Evolutionary conservation across 2,797 vertebrate species (phyloP).

Genomic region (Sebastes wilsoni): DNA sequence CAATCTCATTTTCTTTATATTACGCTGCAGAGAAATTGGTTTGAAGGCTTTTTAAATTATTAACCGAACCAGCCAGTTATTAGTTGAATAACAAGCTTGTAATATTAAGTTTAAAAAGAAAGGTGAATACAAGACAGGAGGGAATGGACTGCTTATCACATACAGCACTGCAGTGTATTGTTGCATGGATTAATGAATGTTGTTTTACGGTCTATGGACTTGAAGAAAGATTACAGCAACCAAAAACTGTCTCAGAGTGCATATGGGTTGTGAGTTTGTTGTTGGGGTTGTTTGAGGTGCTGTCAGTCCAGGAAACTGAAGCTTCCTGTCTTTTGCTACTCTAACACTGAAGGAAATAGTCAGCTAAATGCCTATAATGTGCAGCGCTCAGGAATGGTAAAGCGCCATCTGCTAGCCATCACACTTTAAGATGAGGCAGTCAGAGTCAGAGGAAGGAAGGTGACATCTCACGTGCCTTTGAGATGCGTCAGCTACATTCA

Average conservation of each 20-base stretch:
- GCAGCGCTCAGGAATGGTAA: background rate
- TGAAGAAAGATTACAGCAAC: background rate
- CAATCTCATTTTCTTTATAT: background rate
- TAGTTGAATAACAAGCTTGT: conserved; percentile 1
- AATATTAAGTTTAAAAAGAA: background rate
- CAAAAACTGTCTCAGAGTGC: background rate
- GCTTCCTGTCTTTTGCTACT: background rate
- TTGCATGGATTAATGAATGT: background rate
- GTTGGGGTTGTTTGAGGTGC: background rate
- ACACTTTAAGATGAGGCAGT: conserved; percentile 11
- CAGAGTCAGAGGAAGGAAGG: background rate
- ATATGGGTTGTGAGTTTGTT: background rate
- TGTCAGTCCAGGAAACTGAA: background rate
- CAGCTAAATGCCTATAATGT: conserved; percentile 6
- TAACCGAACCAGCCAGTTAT: background rate
- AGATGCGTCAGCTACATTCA: background rate
- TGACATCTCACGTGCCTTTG: background rate
- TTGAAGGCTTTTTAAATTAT: conserved; percentile 12
- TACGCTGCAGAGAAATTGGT: background rate
- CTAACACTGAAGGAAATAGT: background rate
- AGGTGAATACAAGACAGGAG: background rate
- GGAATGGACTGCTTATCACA: background rate
- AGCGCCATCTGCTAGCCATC: conserved; percentile 22
- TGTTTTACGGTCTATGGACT: background rate
- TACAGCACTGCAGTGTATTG: background rate